Evolutionary conservation across 2,797 vertebrate genomes (phyloP).

Genomic region (Aselliscus stoliczkanus): DNA sequence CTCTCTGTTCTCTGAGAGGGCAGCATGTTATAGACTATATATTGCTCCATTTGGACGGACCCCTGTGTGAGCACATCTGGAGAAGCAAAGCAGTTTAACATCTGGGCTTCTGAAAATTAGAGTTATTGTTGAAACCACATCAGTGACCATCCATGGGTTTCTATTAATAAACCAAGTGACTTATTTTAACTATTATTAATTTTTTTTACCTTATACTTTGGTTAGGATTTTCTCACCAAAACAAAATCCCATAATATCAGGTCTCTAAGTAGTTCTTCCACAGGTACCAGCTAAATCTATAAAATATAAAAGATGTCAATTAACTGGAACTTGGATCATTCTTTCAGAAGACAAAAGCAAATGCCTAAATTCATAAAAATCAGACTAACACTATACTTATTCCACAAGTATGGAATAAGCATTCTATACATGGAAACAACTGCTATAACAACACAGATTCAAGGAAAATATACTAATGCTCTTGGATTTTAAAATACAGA

Average conservation of each 20-base stretch:
- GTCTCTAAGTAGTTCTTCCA: not conserved
- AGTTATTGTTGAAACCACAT: conserved; percentile 39
- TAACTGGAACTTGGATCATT: not conserved
- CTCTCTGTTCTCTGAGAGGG: conserved; percentile 27
- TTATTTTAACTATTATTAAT: not conserved
- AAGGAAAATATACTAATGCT: not conserved
- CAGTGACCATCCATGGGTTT: conserved; percentile 39
- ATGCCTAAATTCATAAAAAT: not conserved
- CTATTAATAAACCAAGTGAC: conserved; percentile 41
- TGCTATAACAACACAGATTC: not conserved
- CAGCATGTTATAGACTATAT: conserved; percentile 21
- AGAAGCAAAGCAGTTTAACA: conserved; percentile 60
- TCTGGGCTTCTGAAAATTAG: conserved; percentile 56
- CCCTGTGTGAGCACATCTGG: conserved; percentile 59
- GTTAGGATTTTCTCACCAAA: conserved; percentile 24
- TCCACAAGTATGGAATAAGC: not conserved
- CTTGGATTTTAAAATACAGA: not conserved
- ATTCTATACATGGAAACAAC: not conserved
- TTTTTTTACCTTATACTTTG: conserved; percentile 14
- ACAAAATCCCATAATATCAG: not conserved
- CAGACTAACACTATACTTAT: not conserved
- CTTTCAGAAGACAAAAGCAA: not conserved
- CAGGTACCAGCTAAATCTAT: not conserved
- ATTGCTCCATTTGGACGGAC: conserved; percentile 36
- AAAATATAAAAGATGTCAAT: not conserved